phyloP scores from a whole-genome alignment of 2,797 vertebrate species.

The Champsocephalus esox region DNA sequence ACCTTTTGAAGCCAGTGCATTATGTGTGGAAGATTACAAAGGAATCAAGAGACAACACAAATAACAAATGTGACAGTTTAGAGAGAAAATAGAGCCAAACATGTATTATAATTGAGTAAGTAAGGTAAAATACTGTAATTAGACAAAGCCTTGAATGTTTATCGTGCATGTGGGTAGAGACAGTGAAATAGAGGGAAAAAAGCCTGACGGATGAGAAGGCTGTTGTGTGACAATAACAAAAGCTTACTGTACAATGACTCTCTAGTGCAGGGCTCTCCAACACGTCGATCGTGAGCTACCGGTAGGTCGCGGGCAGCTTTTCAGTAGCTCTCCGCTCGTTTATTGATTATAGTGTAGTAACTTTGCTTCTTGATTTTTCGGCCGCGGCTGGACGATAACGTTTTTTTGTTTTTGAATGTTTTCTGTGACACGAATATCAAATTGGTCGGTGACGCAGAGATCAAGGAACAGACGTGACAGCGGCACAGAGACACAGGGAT shows the following conservation, averaged over 20 bases:
- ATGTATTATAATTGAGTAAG: constrained; percentile 14
- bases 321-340: too few relatives aligned
- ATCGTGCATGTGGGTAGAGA: neutral
- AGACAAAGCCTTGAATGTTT: neutral
- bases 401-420: too few relatives aligned
- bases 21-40: constrained; percentile 35
- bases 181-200: neutral
- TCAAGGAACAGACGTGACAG: too few relatives aligned
- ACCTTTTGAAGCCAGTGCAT: constrained; percentile 40
- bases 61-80: constrained; percentile 26
- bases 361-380: too few relatives aligned
- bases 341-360: too few relatives aligned
- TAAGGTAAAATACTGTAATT: neutral
- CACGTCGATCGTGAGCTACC: too few relatives aligned
- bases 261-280: too few relatives aligned
- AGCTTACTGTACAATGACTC: neutral
- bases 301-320: too few relatives aligned
- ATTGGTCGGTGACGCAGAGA: too few relatives aligned
- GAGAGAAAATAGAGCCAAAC: constrained; percentile 13
- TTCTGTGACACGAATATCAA: too few relatives aligned
- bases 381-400: too few relatives aligned
- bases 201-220: neutral
- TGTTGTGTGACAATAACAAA: neutral
- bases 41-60: constrained; percentile 15
- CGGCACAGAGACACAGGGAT: too few relatives aligned